Base-by-base conservation (phyloP, 2,888 invertebrate species). In the Drosophila dives region DNA sequence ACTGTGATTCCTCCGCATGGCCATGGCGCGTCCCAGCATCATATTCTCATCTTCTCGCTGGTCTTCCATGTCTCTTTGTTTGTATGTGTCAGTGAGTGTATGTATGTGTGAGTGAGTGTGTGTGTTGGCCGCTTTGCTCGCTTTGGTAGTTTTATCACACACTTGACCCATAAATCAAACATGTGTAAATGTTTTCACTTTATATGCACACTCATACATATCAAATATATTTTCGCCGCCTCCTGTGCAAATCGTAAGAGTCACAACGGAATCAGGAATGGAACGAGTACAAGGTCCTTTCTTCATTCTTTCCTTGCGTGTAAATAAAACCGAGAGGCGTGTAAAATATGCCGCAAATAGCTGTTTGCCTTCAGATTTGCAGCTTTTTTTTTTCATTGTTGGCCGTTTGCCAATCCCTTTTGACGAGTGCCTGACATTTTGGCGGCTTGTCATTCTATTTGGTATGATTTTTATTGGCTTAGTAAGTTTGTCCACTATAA, bases 81-180 rank as follows among this genome's bases (percentile, higher is more conserved):
- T 51, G 33, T 20, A 20, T 50, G 26, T 49, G 40, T 23, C 23
- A 48, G 59, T 23, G 29, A 58, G 32, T 49, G 29, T 32, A 34
- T 36, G 34, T 6, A n/a, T 36, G 34, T 42, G 17, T 32, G 49
- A 32, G 23, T 40, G 29, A n/a, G 10, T 38, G 48, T 51, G 42
- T 34, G 38, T 62, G 64, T 33, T 53, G 63, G 66, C 72, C 64
- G 77, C 54, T 68, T 66, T 56, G 40, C 49, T 50, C 45, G 86
- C 83, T 82, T 85, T 86, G 89, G 85, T 89, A 86, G 85, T 86
- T 86, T 86, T 86, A 89, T 86, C 85, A 86, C 85, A 86, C 85
- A 89, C 90, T 86, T 86, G 85, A 86, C 85, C 85, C 85, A 89
- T 86, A 86, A 86, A 86, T 86, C 85, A 86, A 89, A 89, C 85